A percentile compares a stretch with the other conserved stretches of the same genome.
Conservation (phyloP, 2,888 invertebrate species). For the Limnephilus lunatus region DNA sequence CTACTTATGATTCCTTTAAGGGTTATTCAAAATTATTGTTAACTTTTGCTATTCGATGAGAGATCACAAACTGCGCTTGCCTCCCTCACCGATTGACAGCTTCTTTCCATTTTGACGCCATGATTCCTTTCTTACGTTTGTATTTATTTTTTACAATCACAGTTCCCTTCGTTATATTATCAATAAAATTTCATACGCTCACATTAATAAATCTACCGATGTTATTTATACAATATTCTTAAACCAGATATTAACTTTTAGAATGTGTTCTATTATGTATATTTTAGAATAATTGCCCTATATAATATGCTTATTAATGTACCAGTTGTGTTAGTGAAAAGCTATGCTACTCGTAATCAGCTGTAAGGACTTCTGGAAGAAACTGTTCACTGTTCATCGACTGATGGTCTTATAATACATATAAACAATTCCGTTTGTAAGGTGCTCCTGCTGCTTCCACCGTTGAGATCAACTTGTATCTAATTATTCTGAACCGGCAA, state of each 20-base stretch:
- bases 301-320: constrained; percentile 63
- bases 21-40: constrained; percentile 66
- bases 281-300: constrained; percentile 67
- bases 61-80: constrained; percentile 42
- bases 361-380: constrained; percentile 11
- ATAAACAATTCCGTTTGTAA: constrained; percentile 9
- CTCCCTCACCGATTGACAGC: constrained; percentile 55
- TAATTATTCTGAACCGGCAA: constrained; percentile 50
- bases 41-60: constrained; percentile 60
- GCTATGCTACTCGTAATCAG: constrained; percentile 56
- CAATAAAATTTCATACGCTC: constrained; percentile 57
- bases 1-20: constrained; percentile 56
- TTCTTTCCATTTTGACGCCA: constrained; percentile 62
- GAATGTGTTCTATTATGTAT: constrained; percentile 67
- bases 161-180: constrained; percentile 65
- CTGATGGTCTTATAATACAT: neutral
- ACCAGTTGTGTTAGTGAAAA: constrained; percentile 64
- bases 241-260: constrained; percentile 64
- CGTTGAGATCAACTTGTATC: neutral
- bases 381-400: constrained; percentile 34
- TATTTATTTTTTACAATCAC: constrained; percentile 66
- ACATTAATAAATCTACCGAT: constrained; percentile 61
- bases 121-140: constrained; percentile 54
- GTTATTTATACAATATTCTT: constrained; percentile 57
- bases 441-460: neutral